phyloP scores from a whole-genome alignment of 2,113 vertebrate species.

The Equus quagga region DNA sequence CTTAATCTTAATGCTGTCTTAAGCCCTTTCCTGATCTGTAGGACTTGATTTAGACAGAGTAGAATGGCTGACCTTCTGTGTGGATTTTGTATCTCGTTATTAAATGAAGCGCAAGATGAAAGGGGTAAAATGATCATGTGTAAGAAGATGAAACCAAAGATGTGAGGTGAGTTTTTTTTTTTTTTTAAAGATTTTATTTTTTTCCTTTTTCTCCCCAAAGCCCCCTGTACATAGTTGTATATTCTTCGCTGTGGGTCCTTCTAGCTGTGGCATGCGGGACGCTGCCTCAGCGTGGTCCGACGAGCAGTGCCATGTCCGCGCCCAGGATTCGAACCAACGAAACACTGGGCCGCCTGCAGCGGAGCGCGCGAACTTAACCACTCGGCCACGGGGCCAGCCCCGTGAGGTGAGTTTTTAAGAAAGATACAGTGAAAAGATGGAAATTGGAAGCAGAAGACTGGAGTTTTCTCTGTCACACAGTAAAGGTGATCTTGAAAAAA shows the following conservation, averaged over 20 bases:
- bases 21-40: constrained; percentile 3
- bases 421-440: neutral
- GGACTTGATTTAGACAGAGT: neutral
- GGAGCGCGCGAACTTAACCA: too few species aligned
- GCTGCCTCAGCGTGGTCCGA: too few species aligned
- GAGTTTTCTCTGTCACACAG: neutral
- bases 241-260: too few species aligned
- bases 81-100: neutral
- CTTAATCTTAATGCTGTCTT: neutral
- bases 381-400: too few species aligned
- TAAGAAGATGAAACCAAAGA: neutral
- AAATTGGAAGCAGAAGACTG: neutral
- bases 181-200: too few species aligned
- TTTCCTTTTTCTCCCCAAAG: too few species aligned
- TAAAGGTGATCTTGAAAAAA: neutral
- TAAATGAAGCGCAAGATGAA: neutral
- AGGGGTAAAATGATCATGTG: neutral
- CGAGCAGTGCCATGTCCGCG: too few species aligned
- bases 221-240: too few species aligned
- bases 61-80: neutral
- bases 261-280: too few species aligned
- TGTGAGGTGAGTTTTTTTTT: neutral
- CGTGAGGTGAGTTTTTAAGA: neutral
- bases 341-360: too few species aligned
- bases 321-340: too few species aligned